Base-by-base conservation (phyloP, 2,797 vertebrate genomes). In the Setipinna tenuifilis region DNA sequence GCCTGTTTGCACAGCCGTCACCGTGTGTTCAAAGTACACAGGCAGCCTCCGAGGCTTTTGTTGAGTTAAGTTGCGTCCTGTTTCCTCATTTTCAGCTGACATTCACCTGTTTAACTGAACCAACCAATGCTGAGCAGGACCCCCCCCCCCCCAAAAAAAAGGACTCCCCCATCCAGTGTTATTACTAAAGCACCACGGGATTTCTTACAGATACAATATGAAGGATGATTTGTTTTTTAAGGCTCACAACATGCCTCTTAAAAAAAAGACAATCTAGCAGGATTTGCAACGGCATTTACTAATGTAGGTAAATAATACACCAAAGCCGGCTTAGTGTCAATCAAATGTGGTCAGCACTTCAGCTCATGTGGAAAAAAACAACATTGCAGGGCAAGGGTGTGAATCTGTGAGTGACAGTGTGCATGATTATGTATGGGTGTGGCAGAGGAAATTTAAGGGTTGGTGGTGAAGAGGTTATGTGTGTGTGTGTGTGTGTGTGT, bases 1-100 rank as follows among this genome's bases (percentile, higher is more conserved):
- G 85, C 87, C 86, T 96, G 92, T 96, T 95, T 96, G 92, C 90
- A 90, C 93, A 95, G 93, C 90, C 85, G 89, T 90, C 6, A 68
- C 82, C 81, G 85, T 91, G 83, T 91, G 91, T 88, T 88, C 86
- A 88, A 89, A 89, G 89, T 87, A 89, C 84, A 88, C 89, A 82
- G 68, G 31, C 89, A 88, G 90, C 90, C 88, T 87, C 11, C 84
- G 89, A 88, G 88, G 35, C 88, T 84, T 86, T 84, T 86, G 86
- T 87, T 87, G 83, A 86, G 85, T 86, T 58, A 88, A 46, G 86
- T 87, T 59, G 59, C 83, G 89, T 92, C 86, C 90, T 81, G 85
- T 78, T 85, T 83, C 57, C 87, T 81, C 83, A 85, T 88, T 88
- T 82, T 85, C 75, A 86, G 82, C 61, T 82, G 68, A 68, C 85